These are phyloP conservation scores for Hippocampus comes DNA, from an alignment of 2,113 vertebrate species.

Conservation along the genomic window DNA sequence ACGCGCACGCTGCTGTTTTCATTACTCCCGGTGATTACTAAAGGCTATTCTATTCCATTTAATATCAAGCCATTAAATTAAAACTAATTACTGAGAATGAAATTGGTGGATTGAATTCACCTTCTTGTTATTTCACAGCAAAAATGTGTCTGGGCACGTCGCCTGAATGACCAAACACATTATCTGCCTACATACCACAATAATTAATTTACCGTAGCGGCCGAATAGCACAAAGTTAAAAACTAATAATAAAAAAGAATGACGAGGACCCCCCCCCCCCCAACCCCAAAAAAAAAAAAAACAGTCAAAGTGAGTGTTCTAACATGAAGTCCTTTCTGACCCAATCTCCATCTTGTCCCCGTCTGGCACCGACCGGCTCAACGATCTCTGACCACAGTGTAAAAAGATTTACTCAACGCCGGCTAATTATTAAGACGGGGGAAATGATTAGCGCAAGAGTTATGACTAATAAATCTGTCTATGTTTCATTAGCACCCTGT, in stretches of 20 bases:
- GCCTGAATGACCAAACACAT: conserved; percentile 21
- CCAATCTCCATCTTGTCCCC: conserved; percentile 11
- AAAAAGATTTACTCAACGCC: conserved; percentile 66
- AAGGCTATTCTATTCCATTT: conserved; percentile 63
- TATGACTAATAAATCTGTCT: conserved; percentile 69
- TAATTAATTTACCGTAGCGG: not conserved
- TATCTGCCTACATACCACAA: conserved; percentile 10
- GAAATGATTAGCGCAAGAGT: conserved; percentile 68
- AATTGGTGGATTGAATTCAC: conserved; percentile 62
- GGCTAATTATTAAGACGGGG: conserved; percentile 65
- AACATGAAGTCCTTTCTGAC: not conserved
- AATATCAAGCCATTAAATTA: conserved; percentile 66
- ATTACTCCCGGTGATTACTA: conserved; percentile 51
- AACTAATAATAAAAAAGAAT: conserved; percentile 26
- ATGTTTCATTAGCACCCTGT: conserved; percentile 70
- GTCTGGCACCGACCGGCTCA: conserved; percentile 46
- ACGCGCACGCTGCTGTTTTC: conserved; percentile 30
- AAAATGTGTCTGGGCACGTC: conserved; percentile 21
- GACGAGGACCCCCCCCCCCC: conserved; percentile 19
- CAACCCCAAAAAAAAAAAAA: conserved; percentile 5
- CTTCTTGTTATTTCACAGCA: conserved; percentile 49
- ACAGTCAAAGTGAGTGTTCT: conserved; percentile 6
- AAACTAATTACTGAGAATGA: conserved; percentile 65
- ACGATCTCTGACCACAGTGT: conserved; percentile 52
- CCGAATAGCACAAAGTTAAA: conserved; percentile 8